These are phyloP conservation scores for Myripristis jacobus DNA, from an alignment of 2,797 vertebrate species.

Conservation along the genomic window DNA sequence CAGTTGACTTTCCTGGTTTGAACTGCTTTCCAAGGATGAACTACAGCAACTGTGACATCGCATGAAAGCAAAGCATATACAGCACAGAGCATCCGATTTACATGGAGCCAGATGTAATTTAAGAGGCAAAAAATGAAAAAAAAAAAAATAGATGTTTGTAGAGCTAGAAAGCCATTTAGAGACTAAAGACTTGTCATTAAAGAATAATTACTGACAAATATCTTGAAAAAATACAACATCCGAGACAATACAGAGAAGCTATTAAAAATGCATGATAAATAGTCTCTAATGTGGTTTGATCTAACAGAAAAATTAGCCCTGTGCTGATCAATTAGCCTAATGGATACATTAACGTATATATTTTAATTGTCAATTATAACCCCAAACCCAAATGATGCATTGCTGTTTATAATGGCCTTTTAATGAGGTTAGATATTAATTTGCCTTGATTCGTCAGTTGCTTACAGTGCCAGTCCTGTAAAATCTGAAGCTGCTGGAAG, in stretches of 20 bases:
- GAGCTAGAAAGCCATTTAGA: constrained; percentile 2
- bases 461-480: constrained; percentile 57
- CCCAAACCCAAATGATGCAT: constrained; percentile 79
- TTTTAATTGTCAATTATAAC: constrained; percentile 84
- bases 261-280: constrained; percentile 75
- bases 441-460: constrained; percentile 74
- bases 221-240: constrained; percentile 47
- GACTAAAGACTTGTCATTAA: constrained; percentile 23
- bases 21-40: not conserved
- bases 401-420: constrained; percentile 80
- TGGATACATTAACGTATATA: constrained; percentile 80
- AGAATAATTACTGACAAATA: constrained; percentile 56
- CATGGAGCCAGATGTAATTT: no score
- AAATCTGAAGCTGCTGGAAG: constrained; percentile 55
- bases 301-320: constrained; percentile 69
- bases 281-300: constrained; percentile 67
- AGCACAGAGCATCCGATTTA: no score
- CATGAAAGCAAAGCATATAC: no score
- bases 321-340: constrained; percentile 81
- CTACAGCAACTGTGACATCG: no score
- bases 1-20: not conserved
- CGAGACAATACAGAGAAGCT: constrained; percentile 51
- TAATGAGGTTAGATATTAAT: constrained; percentile 79
- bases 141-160: no score
- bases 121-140: no score